phyloP scores from a whole-genome alignment of 2,797 vertebrate genomes.

The Leptoclinus maculatus region DNA sequence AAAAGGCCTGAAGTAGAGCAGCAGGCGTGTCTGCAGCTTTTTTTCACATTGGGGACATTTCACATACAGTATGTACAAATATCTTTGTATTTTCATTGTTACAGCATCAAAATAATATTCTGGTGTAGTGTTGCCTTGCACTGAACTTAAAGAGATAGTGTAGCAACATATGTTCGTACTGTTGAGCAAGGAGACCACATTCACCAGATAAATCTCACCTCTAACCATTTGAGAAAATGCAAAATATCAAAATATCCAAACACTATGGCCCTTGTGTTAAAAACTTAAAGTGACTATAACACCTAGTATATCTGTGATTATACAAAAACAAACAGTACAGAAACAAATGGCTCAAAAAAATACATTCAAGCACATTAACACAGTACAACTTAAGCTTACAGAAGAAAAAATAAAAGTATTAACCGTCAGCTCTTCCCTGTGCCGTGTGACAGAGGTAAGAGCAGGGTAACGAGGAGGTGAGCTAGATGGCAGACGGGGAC shows the following conservation, averaged over 20 bases:
- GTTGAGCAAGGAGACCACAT: neutral
- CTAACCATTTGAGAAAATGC: neutral
- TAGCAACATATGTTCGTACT: neutral
- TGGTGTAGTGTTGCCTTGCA: neutral
- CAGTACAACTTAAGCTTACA: too few species aligned
- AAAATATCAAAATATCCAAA: neutral
- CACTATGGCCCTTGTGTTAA: neutral
- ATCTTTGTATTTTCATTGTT: neutral
- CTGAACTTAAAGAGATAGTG: neutral
- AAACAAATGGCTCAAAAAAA: neutral
- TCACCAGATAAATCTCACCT: neutral
- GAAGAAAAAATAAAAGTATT: too few species aligned
- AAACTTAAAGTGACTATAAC: neutral
- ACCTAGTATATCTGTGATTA: neutral
- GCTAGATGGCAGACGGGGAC: slow-evolving; percentile 32
- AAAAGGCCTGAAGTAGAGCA: slow-evolving; percentile 11
- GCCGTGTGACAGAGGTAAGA: slow-evolving; percentile 32
- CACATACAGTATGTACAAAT: neutral
- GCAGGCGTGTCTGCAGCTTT: neutral
- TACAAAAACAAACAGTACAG: neutral
- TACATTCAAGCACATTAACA: neutral
- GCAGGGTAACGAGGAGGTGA: slow-evolving; percentile 9
- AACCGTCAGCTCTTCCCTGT: neutral
- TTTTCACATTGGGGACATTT: slow-evolving; percentile 9
- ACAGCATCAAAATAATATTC: neutral